Evolutionary conservation across 2,797 vertebrate species (phyloP).

Genomic region (Hemibagrus guttatus): DNA sequence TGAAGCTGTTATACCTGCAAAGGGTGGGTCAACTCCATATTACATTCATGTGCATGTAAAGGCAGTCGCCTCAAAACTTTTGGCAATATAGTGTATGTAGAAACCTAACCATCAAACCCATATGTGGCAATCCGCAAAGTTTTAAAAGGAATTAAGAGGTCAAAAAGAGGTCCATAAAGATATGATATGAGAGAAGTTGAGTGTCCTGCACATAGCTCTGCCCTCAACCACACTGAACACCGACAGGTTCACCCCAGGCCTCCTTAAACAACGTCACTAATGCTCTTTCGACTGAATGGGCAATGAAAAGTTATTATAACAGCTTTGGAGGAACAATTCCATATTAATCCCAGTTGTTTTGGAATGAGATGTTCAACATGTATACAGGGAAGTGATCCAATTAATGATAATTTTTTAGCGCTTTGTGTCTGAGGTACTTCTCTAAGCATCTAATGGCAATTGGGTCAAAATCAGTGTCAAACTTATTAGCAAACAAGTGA

Average conservation of each 20-base stretch:
- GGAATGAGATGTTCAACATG: background rate
- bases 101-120: background rate
- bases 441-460: conserved; percentile 85
- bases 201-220: background rate
- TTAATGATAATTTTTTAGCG: conserved; percentile 33
- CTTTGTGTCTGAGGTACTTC: conserved; percentile 81
- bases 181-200: background rate
- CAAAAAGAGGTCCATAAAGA: too few relatives aligned
- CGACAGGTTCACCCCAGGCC: background rate
- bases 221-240: background rate
- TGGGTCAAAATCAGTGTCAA: conserved; percentile 78
- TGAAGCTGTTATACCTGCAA: too few relatives aligned
- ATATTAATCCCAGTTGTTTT: background rate
- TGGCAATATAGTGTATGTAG: background rate
- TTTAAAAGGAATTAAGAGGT: background rate
- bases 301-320: background rate
- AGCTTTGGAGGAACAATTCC: background rate
- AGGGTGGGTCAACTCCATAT: too few relatives aligned
- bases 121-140: background rate
- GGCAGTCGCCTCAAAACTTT: too few relatives aligned
- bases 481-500: conserved; percentile 92
- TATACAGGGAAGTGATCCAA: too few relatives aligned
- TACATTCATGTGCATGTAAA: too few relatives aligned
- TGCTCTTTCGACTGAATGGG: background rate
- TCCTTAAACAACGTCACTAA: background rate